These are phyloP conservation scores for Anas platyrhynchos DNA, from an alignment of 2,113 vertebrate species.

Conservation along the genomic window DNA sequence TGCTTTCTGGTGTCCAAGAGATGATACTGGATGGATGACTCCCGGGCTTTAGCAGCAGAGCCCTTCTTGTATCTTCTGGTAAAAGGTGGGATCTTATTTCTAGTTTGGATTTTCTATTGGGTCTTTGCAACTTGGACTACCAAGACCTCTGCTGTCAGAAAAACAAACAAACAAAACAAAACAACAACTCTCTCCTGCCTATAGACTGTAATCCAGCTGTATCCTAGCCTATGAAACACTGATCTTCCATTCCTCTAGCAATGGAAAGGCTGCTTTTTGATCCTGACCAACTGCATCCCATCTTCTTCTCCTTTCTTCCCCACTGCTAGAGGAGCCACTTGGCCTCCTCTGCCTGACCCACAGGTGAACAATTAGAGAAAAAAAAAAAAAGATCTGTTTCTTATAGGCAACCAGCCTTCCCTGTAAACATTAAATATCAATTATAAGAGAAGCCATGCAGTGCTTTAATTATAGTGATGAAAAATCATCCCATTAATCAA, in stretches of 20 bases:
- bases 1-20: not conserved
- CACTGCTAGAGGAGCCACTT: not conserved
- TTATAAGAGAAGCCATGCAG: conserved; percentile 58
- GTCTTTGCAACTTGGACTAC: not conserved
- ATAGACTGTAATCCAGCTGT: not conserved
- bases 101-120: not conserved
- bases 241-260: not conserved
- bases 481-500: conserved; percentile 75
- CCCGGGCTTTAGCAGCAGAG: not conserved
- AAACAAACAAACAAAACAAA: not conserved
- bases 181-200: not conserved
- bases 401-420: conserved; percentile 35
- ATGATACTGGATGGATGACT: not conserved
- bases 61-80: rapidly evolving
- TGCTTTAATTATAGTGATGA: conserved; percentile 72
- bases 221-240: not conserved
- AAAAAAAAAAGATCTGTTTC: not conserved
- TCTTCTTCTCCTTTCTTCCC: not conserved
- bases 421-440: conserved; percentile 57
- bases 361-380: not conserved
- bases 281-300: not conserved
- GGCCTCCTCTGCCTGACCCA: not conserved
- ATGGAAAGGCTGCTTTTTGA: not conserved
- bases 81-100: not conserved
- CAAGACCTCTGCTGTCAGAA: not conserved